Evolutionary conservation across 2,113 vertebrate species (phyloP), one percentile per base, ranked within the genome.

Genomic region (Syngnathus scovelli): DNA sequence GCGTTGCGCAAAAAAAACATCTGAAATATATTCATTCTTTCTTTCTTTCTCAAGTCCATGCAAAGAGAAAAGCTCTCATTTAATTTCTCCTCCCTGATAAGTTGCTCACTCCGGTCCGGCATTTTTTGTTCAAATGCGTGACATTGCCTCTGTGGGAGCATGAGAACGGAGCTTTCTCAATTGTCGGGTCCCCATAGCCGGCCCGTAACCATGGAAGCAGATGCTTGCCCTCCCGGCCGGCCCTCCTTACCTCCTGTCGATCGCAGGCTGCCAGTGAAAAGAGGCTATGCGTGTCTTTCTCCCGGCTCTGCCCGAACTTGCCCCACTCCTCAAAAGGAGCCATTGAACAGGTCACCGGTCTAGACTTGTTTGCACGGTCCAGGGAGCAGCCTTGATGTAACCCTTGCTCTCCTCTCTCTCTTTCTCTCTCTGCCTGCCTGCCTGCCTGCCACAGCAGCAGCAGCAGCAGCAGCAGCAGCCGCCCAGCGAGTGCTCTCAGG

Each of bases 121-220:
- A 81, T 43, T 85, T 78, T 83, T 88, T 88, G 23, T 95, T 92
- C 92, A 91, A 94, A 95, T 93, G 94, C 93, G 91, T 93, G 93
- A 92, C 94, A 95, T 90, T 91, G 90, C 93, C 94, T 90, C 91
- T 73, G 92, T 93, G 93, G 92, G 94, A 94, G 94, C 94, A 94
- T 95, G 94, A 96, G 95, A 96, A 96, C 93, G 80, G 86, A 89
- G 90, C 88, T 90, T 92, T 92, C 91, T 95, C 92, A 95, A 97
- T 95, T 92, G 94, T 93, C 83, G 91, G 94, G 92, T 95, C 94
- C 93, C 92, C 94, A 95, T 95, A 92, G 92, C 93, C 93, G 93
- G 93, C 91, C 94, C 92, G 96, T 98, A 94, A 95, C 95, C 96
- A 98, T 97, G 95, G 96, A 95, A 96, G 95, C 95, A 95, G 95